phyloP scores from a whole-genome alignment of 2,888 invertebrate species.

The Dastarcus helophoroides region DNA sequence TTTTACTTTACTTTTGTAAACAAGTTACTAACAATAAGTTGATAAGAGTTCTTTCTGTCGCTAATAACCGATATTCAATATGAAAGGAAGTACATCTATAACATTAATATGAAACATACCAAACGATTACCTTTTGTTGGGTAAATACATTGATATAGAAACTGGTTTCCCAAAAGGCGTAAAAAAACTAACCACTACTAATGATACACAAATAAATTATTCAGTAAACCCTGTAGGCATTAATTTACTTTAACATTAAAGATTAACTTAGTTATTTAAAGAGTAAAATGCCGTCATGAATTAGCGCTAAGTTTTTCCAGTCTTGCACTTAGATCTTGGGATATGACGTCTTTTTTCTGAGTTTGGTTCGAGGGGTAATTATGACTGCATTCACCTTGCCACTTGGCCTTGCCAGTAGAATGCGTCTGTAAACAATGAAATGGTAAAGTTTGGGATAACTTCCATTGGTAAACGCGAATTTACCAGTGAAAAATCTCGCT shows the following conservation, averaged over 20 bases:
- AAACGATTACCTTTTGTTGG: too few relatives aligned
- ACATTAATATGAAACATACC: too few relatives aligned
- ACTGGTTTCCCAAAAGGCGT: too few relatives aligned
- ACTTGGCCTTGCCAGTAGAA: conserved; percentile 57
- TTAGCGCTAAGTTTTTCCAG: conserved; percentile 43
- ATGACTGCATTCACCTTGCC: conserved; percentile 56
- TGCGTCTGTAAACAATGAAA: conserved; percentile 48
- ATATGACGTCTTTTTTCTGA: conserved; percentile 28
- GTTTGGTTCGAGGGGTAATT: conserved; percentile 10
- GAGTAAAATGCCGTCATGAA: conserved; percentile 39
- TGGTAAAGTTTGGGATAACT: neutral
- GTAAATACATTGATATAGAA: too few relatives aligned
- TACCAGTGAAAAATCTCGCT: conserved; percentile 66
- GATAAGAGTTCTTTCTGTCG: too few relatives aligned
- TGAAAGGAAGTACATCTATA: too few relatives aligned
- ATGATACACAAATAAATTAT: conserved; percentile 5
- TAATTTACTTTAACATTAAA: conserved; percentile 1
- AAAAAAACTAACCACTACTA: too few relatives aligned
- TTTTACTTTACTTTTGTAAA: too few relatives aligned
- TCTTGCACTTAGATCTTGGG: conserved; percentile 43
- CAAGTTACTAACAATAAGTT: too few relatives aligned
- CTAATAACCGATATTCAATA: too few relatives aligned
- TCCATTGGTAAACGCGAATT: conserved; percentile 22
- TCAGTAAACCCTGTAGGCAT: conserved; percentile 5
- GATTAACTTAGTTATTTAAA: conserved; percentile 21